phyloP scores from a whole-genome alignment of 2,797 vertebrate genomes.

The Sebastes oblongus region DNA sequence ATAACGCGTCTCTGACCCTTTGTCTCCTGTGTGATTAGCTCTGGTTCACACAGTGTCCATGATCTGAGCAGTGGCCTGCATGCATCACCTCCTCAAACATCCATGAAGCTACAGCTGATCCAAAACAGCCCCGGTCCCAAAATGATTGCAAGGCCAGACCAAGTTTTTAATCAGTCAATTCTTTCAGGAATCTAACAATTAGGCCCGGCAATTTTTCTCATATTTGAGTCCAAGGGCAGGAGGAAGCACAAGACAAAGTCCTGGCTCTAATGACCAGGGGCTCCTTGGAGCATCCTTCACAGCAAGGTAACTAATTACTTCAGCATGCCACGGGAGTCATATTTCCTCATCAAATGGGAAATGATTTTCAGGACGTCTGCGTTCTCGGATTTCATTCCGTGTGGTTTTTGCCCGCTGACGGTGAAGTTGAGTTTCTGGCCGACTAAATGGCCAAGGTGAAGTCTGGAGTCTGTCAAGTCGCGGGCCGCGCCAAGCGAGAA shows the following conservation, averaged over 20 bases:
- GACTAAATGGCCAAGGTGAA: slow-evolving; percentile 67
- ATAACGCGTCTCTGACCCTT: slow-evolving; percentile 48
- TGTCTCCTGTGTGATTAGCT: slow-evolving; percentile 58
- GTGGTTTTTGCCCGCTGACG: slow-evolving; percentile 59
- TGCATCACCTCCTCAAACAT: slow-evolving; percentile 60
- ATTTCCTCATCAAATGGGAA: slow-evolving; percentile 84
- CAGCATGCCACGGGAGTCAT: slow-evolving; percentile 76
- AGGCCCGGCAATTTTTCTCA: slow-evolving; percentile 51
- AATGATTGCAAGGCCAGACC: slow-evolving; percentile 64
- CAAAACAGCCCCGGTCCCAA: slow-evolving; percentile 57
- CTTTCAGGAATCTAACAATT: slow-evolving; percentile 71
- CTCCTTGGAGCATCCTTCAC: slow-evolving; percentile 73
- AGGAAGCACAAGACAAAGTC: slow-evolving; percentile 54
- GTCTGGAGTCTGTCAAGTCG: slow-evolving; percentile 76
- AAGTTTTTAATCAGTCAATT: slow-evolving; percentile 68
- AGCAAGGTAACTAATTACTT: slow-evolving; percentile 81
- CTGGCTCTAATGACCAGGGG: slow-evolving; percentile 68
- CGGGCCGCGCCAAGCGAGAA: slow-evolving; percentile 58
- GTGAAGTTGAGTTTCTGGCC: slow-evolving; percentile 62
- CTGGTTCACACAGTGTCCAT: slow-evolving; percentile 51
- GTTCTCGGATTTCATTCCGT: slow-evolving; percentile 68
- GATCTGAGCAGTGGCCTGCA: slow-evolving; percentile 48
- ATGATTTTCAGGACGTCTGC: slow-evolving; percentile 76
- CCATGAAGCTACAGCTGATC: slow-evolving; percentile 63
- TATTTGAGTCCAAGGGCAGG: slow-evolving; percentile 66